These are phyloP conservation scores for Dendrolimus houi DNA, from an alignment of 2,888 invertebrate genomes.

Conservation along the genomic window DNA sequence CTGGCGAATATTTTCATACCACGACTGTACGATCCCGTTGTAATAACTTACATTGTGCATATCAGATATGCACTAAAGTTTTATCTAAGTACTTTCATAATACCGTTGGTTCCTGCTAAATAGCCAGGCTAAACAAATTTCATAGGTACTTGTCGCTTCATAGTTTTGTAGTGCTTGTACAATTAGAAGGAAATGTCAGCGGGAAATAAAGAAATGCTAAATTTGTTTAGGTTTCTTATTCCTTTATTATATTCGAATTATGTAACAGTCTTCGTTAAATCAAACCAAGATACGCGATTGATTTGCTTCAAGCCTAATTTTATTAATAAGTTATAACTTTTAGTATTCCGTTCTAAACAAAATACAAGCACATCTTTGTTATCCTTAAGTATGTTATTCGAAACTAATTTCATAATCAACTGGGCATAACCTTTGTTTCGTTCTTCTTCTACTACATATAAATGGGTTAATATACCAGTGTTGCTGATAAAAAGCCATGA, in stretches of 20 bases:
- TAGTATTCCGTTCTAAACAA: constrained; percentile 30
- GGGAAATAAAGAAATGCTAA: no score
- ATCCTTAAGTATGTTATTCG: constrained; percentile 28
- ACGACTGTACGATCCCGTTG: no score
- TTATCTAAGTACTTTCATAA: no score
- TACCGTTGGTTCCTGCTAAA: no score
- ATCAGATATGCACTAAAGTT: no score
- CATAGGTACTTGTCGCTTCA: no score
- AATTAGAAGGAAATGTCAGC: no score
- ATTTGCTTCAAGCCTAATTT: constrained; percentile 31
- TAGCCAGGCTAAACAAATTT: no score
- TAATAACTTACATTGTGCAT: no score
- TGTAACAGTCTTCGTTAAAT: constrained; percentile 9
- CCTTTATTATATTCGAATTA: not conserved
- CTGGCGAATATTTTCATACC: no score
- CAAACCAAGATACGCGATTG: constrained; percentile 26
- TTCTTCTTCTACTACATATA: constrained; percentile 38
- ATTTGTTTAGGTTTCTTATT: no score
- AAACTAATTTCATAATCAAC: constrained; percentile 32
- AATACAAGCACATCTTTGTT: constrained; percentile 31
- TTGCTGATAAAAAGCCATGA: constrained; percentile 43
- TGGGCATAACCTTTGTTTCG: constrained; percentile 44
- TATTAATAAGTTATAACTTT: constrained; percentile 32
- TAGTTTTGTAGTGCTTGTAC: no score
- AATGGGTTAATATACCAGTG: constrained; percentile 37